Evolutionary conservation across 2,113 vertebrate species (phyloP), one percentile per base, ranked within the genome.

Genomic region (Clinocottus analis): DNA sequence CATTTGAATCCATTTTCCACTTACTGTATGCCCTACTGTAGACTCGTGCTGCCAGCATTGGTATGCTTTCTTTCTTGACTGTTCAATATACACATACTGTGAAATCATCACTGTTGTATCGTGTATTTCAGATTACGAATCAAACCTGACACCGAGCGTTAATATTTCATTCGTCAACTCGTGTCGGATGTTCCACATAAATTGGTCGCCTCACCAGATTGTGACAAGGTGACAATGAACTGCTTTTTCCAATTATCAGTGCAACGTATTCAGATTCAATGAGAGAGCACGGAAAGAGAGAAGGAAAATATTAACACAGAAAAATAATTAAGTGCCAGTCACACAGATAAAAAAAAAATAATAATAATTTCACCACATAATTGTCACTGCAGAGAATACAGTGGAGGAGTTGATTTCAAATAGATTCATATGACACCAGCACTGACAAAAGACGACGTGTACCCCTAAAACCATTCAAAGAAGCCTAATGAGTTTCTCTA

Each of bases 241-340:
- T 82, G 45, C 66, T 90, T 75, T 86, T 82, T 80, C 43, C 74
- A 88, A 82, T 90, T 87, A 88, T 79, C 56, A 75, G n/a, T 55
- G 77, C 31, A 23, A 74, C 45, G 49, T 61, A 82, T 64, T 82
- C 43, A 55, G 39, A 77, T 69, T 72, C 65, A 90, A 79, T 53
- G 31, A 43, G 56, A 71, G 51, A 29, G 61, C 53, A 67, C 1
- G 25, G 21, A 72, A 77, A 29, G 59, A 69, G 49, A 75, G 75
- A 74, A 31, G 56, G 56, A 53, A 80, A 79, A 84, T 72, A 80
- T 84, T 83, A 77, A 84, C 58, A 85, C 68, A 75, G 74, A 80
- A 85, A 81, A 73, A 56, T 72, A 83, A 89, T 90, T 83, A 83
- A 83, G 75, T 90, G 80, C 55, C 85, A 77, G 77, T 84, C 56